phyloP scores from a whole-genome alignment of 2,797 vertebrate species.

The Xiphophorus birchmanni region DNA sequence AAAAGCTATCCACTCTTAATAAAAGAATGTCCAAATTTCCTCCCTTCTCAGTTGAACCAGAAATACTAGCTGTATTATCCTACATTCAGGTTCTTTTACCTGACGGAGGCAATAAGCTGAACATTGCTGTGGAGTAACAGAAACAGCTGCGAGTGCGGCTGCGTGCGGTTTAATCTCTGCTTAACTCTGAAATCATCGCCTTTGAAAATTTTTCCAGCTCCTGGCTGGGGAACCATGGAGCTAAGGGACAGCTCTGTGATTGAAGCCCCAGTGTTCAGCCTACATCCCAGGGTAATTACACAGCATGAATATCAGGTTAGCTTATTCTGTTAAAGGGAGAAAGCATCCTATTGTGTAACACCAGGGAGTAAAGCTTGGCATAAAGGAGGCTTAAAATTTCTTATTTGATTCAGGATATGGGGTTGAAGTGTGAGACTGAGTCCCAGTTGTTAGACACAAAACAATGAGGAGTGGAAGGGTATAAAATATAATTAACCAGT shows the following conservation, averaged over 20 bases:
- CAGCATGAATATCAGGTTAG: slow-evolving; percentile 35
- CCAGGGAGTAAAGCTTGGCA: slow-evolving; percentile 35
- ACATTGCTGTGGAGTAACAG: slow-evolving; percentile 1
- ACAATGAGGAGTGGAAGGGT: not conserved
- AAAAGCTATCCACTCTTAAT: slow-evolving; percentile 25
- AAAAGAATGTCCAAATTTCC: slow-evolving; percentile 20
- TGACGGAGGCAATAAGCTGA: slow-evolving; percentile 17
- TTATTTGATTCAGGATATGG: slow-evolving; percentile 38
- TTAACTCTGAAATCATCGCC: slow-evolving; percentile 43
- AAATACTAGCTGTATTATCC: not conserved
- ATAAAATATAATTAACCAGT: slow-evolving; percentile 15
- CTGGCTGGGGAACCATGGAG: slow-evolving; percentile 25
- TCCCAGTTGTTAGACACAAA: slow-evolving; percentile 15
- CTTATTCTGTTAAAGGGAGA: slow-evolving; percentile 26
- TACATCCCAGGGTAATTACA: slow-evolving; percentile 49
- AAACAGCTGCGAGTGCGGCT: slow-evolving; percentile 9
- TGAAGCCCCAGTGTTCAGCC: slow-evolving; percentile 43
- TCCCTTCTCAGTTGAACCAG: slow-evolving; percentile 1
- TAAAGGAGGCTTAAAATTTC: slow-evolving; percentile 46
- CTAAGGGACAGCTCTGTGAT: slow-evolving; percentile 40
- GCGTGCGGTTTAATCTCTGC: slow-evolving; percentile 41
- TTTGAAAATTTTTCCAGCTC: slow-evolving; percentile 57
- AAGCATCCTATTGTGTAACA: slow-evolving; percentile 45
- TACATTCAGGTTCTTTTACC: not conserved
- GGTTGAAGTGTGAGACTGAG: slow-evolving; percentile 34